phyloP scores from a whole-genome alignment of 2,113 vertebrate species.

The Antechinus stuartii region DNA sequence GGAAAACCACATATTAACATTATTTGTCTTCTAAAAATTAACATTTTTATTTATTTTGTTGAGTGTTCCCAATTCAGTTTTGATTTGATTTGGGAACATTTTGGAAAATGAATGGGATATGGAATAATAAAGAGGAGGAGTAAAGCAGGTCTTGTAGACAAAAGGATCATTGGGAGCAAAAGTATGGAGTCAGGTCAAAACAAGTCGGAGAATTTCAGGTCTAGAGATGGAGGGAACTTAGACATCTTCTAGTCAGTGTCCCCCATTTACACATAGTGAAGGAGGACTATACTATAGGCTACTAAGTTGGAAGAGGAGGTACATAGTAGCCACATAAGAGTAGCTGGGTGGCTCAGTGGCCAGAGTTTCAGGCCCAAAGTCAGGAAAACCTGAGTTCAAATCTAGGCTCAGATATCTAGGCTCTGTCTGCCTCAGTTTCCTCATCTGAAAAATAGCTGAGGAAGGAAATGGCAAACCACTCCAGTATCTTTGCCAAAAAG shows the following conservation, averaged over 20 bases:
- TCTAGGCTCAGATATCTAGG: accelerated
- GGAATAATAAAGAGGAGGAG: background rate
- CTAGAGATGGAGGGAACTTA: background rate
- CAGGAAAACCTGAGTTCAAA: background rate
- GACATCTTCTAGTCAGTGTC: background rate
- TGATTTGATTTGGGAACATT: background rate
- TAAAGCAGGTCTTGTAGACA: background rate
- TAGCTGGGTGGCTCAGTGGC: background rate
- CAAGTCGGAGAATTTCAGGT: background rate
- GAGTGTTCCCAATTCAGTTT: background rate
- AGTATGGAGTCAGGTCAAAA: background rate
- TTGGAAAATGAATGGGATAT: background rate
- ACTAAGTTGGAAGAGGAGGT: background rate
- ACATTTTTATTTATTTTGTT: background rate
- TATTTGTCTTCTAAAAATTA: background rate
- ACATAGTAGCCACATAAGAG: background rate
- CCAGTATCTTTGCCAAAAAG: background rate
- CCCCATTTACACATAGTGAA: background rate
- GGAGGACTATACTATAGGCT: background rate
- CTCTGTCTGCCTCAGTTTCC: background rate
- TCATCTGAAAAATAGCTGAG: background rate
- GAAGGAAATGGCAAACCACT: background rate
- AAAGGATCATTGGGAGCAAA: background rate
- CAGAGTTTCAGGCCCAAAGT: background rate
- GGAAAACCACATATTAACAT: background rate